Evolutionary conservation across 30 jellyfish, hydroid and myxozoan species (phyloP).

Genomic region (Aurelia aurita): DNA sequence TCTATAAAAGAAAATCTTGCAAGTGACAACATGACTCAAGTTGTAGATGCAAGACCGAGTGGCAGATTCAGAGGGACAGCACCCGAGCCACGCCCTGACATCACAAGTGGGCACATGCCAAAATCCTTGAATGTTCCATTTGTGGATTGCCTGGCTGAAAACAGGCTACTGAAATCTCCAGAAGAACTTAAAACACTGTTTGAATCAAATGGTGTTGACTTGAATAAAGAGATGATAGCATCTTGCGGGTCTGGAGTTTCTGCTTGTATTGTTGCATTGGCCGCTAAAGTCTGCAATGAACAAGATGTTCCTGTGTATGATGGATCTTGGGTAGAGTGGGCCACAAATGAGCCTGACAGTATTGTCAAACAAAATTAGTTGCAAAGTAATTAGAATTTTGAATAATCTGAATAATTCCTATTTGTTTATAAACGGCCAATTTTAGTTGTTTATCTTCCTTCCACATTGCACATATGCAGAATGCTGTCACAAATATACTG

Average conservation of each 20-base stretch:
- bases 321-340: slow-evolving; percentile 99
- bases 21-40: slow-evolving; percentile 58
- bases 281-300: slow-evolving; percentile 46
- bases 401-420: too few relatives aligned
- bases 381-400: too few relatives aligned
- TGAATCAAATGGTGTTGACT: slow-evolving; percentile 63
- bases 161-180: slow-evolving; percentile 45
- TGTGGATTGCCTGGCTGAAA: slow-evolving; percentile 52
- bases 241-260: slow-evolving; percentile 95
- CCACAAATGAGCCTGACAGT: slow-evolving; percentile 32
- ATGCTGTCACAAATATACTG: too few relatives aligned
- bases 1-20: slow-evolving; percentile 45
- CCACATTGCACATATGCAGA: too few relatives aligned
- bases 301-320: slow-evolving; percentile 88
- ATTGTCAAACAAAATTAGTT: not conserved
- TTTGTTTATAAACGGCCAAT: too few relatives aligned
- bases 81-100: slow-evolving; percentile 77
- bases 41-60: slow-evolving; percentile 90
- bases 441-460: too few relatives aligned
- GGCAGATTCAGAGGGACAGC: slow-evolving; percentile 72
- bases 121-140: slow-evolving; percentile 74
- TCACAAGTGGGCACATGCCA: slow-evolving; percentile 93
- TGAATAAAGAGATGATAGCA: slow-evolving; percentile 66
- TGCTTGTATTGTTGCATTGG: slow-evolving; percentile 82
- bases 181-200: slow-evolving; percentile 54